Evolutionary conservation across 2,888 invertebrate genomes (phyloP).

Genomic region (Laspeyria flexula): DNA sequence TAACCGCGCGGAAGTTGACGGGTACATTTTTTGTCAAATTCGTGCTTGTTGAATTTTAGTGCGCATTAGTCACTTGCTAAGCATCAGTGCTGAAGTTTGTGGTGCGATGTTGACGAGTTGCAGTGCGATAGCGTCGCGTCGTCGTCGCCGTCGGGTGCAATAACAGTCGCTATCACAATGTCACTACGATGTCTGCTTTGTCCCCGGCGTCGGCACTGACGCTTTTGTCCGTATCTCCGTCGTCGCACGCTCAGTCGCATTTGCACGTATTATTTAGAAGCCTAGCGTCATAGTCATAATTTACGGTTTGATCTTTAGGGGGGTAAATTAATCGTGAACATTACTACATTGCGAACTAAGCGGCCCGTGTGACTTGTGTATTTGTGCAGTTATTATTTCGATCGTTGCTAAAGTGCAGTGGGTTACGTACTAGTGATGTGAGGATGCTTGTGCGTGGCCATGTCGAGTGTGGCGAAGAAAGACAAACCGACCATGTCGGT

Average conservation of each 20-base stretch:
- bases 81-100: conserved; percentile 68
- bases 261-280: conserved; percentile 55
- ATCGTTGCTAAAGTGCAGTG: conserved; percentile 56
- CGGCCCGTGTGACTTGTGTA: conserved; percentile 48
- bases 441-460: conserved; percentile 80
- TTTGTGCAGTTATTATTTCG: conserved; percentile 55
- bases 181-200: conserved; percentile 77
- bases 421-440: conserved; percentile 77
- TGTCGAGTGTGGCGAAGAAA: conserved; percentile 91
- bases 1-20: conserved; percentile 85
- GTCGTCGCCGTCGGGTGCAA: conserved; percentile 60
- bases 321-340: conserved; percentile 58
- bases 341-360: conserved; percentile 48
- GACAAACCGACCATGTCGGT: conserved; percentile 95
- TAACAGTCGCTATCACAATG: conserved; percentile 81
- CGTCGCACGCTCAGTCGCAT: conserved; percentile 49
- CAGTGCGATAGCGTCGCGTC: conserved; percentile 66
- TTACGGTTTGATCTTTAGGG: conserved; percentile 49
- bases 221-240: conserved; percentile 58
- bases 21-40: conserved; percentile 81
- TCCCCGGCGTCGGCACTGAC: conserved; percentile 61
- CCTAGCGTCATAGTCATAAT: conserved; percentile 52
- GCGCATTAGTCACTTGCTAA: conserved; percentile 81
- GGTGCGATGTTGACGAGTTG: conserved; percentile 68
- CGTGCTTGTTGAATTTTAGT: conserved; percentile 78